A percentile compares a stretch with the other conserved stretches of the same genome.
phyloP scores from a whole-genome alignment of 2,888 invertebrate species.

The Hydroisotoma schaefferi region DNA sequence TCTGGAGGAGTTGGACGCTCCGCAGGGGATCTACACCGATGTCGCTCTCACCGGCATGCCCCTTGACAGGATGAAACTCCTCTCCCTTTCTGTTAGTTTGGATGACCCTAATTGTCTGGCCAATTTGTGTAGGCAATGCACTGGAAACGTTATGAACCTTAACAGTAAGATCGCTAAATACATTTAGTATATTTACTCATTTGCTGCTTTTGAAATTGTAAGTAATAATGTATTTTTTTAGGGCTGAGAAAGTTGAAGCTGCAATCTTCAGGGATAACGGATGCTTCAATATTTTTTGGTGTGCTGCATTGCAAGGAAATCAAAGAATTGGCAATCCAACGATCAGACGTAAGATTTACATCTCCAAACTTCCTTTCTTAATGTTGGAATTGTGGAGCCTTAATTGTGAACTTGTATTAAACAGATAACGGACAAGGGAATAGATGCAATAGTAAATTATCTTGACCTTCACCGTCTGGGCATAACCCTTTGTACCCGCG shows the following conservation, averaged over 20 bases:
- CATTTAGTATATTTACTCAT: neutral
- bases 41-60: slow-evolving; percentile 28
- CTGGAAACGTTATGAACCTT: slow-evolving; percentile 6
- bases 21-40: slow-evolving; percentile 32
- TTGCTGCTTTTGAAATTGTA: neutral
- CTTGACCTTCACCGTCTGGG: slow-evolving; percentile 35
- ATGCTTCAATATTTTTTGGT: slow-evolving; percentile 33
- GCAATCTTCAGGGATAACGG: slow-evolving; percentile 32
- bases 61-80: neutral
- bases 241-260: slow-evolving; percentile 27
- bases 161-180: neutral
- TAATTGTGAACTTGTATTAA: neutral
- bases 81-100: neutral
- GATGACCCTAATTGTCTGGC: neutral
- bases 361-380: neutral
- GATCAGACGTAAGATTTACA: slow-evolving; percentile 24
- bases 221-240: slow-evolving; percentile 1
- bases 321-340: slow-evolving; percentile 33
- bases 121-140: neutral
- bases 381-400: neutral
- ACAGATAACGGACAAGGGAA: slow-evolving; percentile 37
- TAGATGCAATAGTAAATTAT: slow-evolving; percentile 36
- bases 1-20: slow-evolving; percentile 30
- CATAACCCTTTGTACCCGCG: slow-evolving; percentile 35
- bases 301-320: slow-evolving; percentile 28